Conservation (phyloP, 2,797 vertebrate genomes). For the Semotilus atromaculatus region DNA sequence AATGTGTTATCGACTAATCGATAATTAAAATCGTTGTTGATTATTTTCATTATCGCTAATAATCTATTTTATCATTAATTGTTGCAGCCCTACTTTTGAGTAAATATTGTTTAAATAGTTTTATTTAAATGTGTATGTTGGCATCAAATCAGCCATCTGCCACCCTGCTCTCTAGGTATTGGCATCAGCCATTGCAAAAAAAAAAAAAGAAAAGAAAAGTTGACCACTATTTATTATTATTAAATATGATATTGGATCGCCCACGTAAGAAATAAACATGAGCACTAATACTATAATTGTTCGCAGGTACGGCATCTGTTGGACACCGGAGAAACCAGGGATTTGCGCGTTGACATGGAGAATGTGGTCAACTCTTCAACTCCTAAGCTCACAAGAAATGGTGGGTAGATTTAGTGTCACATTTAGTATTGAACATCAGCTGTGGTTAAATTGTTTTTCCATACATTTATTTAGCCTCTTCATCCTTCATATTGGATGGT, state of each 20-base stretch:
- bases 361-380: conserved; percentile 89
- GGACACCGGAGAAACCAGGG: conserved; percentile 88
- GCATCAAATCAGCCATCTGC: background rate
- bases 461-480: background rate
- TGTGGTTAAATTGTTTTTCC: background rate
- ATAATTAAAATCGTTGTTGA: no score
- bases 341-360: conserved; percentile 89
- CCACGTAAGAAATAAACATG: background rate
- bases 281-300: background rate
- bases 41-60: no score
- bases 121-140: background rate
- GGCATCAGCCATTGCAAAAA: background rate
- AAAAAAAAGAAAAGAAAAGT: background rate
- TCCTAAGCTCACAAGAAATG: conserved; percentile 88
- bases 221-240: background rate
- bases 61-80: no score
- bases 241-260: background rate
- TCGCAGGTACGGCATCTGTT: conserved; percentile 90
- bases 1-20: no score
- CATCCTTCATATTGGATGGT: conserved; percentile 13
- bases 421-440: background rate
- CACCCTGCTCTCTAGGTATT: background rate
- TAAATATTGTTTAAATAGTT: background rate
- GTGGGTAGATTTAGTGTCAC: conserved; percentile 71
- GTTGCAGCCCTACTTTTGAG: background rate